Percentiles rank a stretch among this genome's conserved stretches.
Evolutionary conservation across 2,888 invertebrate genomes (phyloP).

Genomic region (Pasiphila rectangulata): DNA sequence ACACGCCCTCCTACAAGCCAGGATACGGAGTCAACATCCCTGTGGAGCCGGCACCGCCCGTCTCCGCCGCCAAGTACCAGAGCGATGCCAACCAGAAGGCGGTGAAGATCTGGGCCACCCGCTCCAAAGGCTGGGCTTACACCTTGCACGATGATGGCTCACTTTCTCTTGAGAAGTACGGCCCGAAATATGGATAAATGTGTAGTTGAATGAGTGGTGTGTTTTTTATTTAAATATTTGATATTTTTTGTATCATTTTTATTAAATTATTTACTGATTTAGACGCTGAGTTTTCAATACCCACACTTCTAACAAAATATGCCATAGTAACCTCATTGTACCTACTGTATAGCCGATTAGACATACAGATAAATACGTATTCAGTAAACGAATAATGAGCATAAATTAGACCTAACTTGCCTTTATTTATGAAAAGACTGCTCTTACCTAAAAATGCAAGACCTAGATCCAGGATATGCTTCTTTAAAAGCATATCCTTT

Average conservation of each 20-base stretch:
- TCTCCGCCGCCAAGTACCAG: constrained; percentile 52
- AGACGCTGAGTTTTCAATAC: too few species aligned
- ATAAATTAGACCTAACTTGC: too few species aligned
- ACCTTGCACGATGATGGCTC: constrained; percentile 68
- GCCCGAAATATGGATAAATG: constrained; percentile 34
- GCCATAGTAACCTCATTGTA: too few species aligned
- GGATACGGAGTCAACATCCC: constrained; percentile 31
- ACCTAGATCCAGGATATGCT: too few species aligned
- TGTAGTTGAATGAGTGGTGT: background rate
- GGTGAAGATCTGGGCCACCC: constrained; percentile 67
- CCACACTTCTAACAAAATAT: too few species aligned
- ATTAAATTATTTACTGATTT: background rate
- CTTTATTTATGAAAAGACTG: too few species aligned
- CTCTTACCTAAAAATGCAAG: too few species aligned
- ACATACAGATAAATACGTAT: too few species aligned
- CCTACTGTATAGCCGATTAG: too few species aligned
- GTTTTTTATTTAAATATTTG: background rate
- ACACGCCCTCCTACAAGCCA: constrained; percentile 19
- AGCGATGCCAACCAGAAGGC: constrained; percentile 73
- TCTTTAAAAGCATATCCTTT: too few species aligned
- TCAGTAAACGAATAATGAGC: too few species aligned
- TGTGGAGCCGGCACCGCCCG: constrained; percentile 57
- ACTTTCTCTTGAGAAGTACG: constrained; percentile 56
- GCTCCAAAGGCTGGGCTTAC: constrained; percentile 67
- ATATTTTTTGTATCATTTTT: background rate